Evolutionary conservation across 37 sponge, comb jelly and placozoan species (phyloP).

Genomic region (Amphimedon queenslandica): DNA sequence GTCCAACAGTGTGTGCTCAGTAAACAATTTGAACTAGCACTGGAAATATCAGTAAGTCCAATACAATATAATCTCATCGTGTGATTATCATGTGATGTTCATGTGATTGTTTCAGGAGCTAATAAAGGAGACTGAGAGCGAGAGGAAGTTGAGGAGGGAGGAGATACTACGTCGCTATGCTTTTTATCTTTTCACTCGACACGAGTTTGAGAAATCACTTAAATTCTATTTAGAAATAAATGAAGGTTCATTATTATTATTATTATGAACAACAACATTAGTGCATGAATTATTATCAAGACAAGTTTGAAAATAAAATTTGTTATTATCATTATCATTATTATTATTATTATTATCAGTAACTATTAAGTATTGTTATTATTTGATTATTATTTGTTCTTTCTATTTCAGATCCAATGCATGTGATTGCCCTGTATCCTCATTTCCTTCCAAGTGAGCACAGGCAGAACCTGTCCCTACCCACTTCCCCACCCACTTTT

Average conservation of each 20-base stretch:
- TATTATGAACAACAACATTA: not conserved
- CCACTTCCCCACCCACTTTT: conserved; percentile 58
- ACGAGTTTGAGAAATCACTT: conserved; percentile 64
- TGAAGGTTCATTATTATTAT: conserved; percentile 44
- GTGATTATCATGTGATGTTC: not conserved
- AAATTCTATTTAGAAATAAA: conserved; percentile 47
- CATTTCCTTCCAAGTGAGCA: conserved; percentile 56
- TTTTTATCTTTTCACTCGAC: conserved; percentile 67
- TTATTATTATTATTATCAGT: not conserved
- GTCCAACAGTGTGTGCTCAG: conserved; percentile 13
- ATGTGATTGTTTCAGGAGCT: conserved; percentile 27
- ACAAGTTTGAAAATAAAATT: not conserved
- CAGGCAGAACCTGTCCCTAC: conserved; percentile 25
- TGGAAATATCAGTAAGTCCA: conserved; percentile 44
- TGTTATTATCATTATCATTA: not conserved
- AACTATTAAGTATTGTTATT: not conserved
- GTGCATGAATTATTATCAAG: not conserved
- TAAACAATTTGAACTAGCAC: conserved; percentile 59
- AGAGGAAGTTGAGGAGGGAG: conserved; percentile 14
- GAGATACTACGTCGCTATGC: conserved; percentile 58
- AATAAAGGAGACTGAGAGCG: conserved; percentile 34
- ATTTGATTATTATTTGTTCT: no score
- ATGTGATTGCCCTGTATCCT: conserved; percentile 76
- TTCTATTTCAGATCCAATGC: conserved; percentile 40
- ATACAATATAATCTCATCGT: not conserved